phyloP scores from a whole-genome alignment of 2,888 invertebrate species.

The Limnephilus lunatus region DNA sequence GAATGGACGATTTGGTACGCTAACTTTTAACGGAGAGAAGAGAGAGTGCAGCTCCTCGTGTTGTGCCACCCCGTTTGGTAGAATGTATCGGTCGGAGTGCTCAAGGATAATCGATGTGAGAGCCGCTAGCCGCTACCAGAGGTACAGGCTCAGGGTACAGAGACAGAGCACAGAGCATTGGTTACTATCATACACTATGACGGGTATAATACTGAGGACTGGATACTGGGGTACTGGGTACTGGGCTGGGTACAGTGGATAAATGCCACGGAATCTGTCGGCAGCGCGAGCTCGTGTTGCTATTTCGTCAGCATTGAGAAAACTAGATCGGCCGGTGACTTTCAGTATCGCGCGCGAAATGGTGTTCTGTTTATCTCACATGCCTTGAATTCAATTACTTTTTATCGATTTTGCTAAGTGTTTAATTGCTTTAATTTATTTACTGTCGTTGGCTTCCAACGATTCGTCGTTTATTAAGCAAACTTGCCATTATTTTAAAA shows the following conservation, averaged over 20 bases:
- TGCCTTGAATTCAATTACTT: constrained; percentile 30
- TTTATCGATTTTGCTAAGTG: constrained; percentile 18
- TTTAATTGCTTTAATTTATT: constrained; percentile 5
- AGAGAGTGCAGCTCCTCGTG: background rate
- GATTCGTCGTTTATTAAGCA: background rate
- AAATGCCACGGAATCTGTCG: constrained; percentile 35
- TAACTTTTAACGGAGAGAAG: background rate
- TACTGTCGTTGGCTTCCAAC: background rate
- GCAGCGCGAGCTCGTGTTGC: constrained; percentile 35
- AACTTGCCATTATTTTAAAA: background rate
- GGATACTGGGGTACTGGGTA: background rate
- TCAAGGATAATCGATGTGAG: constrained; percentile 38
- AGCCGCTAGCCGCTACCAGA: constrained; percentile 6
- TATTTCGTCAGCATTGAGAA: constrained; percentile 44
- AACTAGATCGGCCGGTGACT: constrained; percentile 41
- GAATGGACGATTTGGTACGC: background rate
- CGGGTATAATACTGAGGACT: no score
- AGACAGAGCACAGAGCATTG: background rate
- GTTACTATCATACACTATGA: no score
- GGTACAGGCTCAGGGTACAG: background rate
- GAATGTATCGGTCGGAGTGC: background rate
- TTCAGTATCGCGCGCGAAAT: constrained; percentile 14
- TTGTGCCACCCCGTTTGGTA: background rate
- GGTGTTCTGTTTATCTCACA: constrained; percentile 10
- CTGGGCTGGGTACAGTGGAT: background rate